Conservation (phyloP, 2,797 vertebrate genomes). For the Lateolabrax maculatus region DNA sequence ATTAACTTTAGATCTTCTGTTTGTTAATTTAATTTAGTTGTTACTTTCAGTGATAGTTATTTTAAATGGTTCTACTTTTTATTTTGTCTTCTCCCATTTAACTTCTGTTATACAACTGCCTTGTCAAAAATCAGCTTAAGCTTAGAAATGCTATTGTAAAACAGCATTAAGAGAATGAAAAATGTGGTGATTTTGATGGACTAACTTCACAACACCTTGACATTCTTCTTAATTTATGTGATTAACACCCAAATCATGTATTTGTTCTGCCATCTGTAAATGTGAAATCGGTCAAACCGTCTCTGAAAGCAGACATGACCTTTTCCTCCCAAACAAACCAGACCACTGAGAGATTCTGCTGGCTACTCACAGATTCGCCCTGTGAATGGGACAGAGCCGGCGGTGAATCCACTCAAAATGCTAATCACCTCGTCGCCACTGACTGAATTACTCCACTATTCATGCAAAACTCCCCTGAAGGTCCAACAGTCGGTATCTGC, state of each 20-base stretch:
- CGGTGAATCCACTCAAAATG: conserved; percentile 64
- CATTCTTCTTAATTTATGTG: neutral
- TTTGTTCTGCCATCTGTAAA: neutral
- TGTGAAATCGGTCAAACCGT: neutral
- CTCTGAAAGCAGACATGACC: conserved; percentile 24
- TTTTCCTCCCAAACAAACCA: conserved; percentile 26
- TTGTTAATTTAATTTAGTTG: neutral
- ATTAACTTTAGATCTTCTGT: no score
- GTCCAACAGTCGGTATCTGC: conserved; percentile 50
- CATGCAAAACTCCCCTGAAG: conserved; percentile 21
- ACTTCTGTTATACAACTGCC: neutral
- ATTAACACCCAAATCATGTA: neutral
- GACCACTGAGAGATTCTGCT: conserved; percentile 2
- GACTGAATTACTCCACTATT: conserved; percentile 65
- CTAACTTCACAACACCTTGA: neutral
- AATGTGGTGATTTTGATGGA: neutral
- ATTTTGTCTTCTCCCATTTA: neutral
- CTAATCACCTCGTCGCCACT: conserved; percentile 51
- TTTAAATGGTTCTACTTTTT: neutral
- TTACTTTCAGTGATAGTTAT: neutral
- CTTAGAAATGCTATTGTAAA: neutral
- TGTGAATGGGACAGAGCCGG: conserved; percentile 32
- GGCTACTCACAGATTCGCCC: conserved; percentile 47
- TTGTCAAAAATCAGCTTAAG: neutral
- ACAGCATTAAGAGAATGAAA: neutral